Conservation (phyloP, 1,140 invertebrate species). For the Habropoda laboriosa region DNA sequence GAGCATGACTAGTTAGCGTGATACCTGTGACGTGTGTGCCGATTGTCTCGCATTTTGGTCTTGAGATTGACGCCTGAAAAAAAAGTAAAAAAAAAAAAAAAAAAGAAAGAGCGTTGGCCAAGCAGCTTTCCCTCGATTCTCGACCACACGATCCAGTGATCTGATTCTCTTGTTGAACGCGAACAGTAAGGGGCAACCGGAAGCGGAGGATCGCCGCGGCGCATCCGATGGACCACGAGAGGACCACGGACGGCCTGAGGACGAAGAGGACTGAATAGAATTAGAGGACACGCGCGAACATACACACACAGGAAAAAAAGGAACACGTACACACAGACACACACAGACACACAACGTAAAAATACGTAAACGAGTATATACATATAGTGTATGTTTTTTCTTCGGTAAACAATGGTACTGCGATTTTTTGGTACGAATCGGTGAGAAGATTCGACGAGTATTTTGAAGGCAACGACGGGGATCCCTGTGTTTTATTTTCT, state of each 20-base stretch:
- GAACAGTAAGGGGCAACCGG: constrained; percentile 37
- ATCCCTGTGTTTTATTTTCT: no score
- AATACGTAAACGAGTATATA: not conserved
- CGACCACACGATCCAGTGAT: constrained; percentile 13
- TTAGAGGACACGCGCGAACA: not conserved
- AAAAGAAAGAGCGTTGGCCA: constrained; percentile 28
- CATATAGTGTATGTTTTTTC: not conserved
- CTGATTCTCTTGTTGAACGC: constrained; percentile 41
- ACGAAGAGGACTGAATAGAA: not conserved
- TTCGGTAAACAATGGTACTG: constrained; percentile 1
- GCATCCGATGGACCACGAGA: no score
- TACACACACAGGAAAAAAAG: no score
- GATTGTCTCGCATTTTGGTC: constrained; percentile 23
- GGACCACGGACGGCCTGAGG: not conserved
- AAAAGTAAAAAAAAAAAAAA: no score
- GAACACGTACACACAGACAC: not conserved
- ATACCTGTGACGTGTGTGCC: constrained; percentile 17
- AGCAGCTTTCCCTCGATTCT: not conserved
- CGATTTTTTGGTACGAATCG: not conserved
- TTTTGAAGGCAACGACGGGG: not conserved
- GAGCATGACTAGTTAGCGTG: constrained; percentile 45
- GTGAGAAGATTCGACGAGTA: constrained; percentile 17
- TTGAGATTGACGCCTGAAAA: constrained; percentile 43
- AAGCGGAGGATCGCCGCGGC: constrained; percentile 24
- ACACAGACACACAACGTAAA: not conserved